phyloP scores from a whole-genome alignment of 2,113 vertebrate species.

The Oophaga pumilio region DNA sequence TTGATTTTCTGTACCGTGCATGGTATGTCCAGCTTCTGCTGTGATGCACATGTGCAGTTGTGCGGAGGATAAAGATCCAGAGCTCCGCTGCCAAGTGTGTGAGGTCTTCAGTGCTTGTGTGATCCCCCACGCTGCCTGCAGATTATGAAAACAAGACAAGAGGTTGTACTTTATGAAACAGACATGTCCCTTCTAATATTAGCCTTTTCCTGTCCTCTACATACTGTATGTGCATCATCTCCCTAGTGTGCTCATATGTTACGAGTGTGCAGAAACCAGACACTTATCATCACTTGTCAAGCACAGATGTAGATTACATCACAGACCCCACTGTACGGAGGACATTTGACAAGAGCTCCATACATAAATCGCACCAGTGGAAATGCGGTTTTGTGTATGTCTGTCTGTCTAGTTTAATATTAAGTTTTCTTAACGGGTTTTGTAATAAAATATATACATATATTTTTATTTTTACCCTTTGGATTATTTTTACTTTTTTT shows the following conservation, averaged over 20 bases:
- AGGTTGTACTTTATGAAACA: conserved; percentile 32
- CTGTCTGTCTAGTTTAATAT: not conserved
- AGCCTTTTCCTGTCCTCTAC: conserved; percentile 36
- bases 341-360: not conserved
- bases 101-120: conserved; percentile 37
- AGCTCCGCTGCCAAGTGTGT: conserved; percentile 25
- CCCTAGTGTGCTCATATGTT: conserved; percentile 26
- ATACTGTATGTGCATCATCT: conserved; percentile 35
- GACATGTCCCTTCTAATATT: conserved; percentile 35
- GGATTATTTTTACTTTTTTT: not conserved
- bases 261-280: conserved; percentile 24
- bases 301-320: conserved; percentile 26
- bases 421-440: no score
- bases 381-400: not conserved
- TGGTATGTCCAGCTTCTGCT: not conserved
- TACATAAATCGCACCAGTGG: not conserved
- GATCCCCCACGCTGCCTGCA: conserved; percentile 29
- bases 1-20: not conserved
- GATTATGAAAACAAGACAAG: conserved; percentile 41
- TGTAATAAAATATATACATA: not conserved
- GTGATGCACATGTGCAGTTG: not conserved
- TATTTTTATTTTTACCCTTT: not conserved
- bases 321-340: not conserved
- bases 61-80: not conserved
- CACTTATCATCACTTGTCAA: conserved; percentile 42